Evolutionary conservation across 35 echinoderm and acorn worm genomes (phyloP), one percentile per base, ranked within the genome.

Genomic region (Holothuria glaberrima): DNA sequence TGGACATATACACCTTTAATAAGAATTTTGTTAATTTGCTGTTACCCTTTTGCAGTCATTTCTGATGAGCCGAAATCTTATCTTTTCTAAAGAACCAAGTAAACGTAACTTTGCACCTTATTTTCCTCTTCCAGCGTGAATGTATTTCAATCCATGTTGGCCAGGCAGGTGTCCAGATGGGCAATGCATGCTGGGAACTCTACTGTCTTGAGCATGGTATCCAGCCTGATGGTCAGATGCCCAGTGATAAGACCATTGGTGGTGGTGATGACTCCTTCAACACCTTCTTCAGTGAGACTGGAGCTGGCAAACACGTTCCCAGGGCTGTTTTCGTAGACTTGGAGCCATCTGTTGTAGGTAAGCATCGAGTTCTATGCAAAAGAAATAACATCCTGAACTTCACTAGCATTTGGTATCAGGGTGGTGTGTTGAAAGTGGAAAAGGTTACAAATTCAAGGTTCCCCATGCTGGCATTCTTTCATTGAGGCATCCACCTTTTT

Each of bases 311-410:
- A 46, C 88, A 94, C 52, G 92, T 94, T 17, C 92, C 92, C 10
- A 76, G 92, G 48, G 88, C 88, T 38, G 88, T 94, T 34, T 94
- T 94, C 35, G 79, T 94, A 3, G 92, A 94, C 45, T 80, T 94
- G 76, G 92, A 94, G 88, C 92, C 92, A 34, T 90, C 92, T 36
- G 92, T 94, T 21, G 88, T 94, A 26, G 92, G 92, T 94, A 60
- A 72, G 89, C 16, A 20, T 32, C 41, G 27, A 30, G 26, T 64
- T 20, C 58, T 5, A 22, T 64, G 19, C n/a, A n/a, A n/a, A 41
- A 41, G 36, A 41, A 41, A 41, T 64, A 22, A 64, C 21, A 27
- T 12, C 26, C 26, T 6, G 22, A 28, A 30, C 27, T 30, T 71
- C 27, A 24, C 28, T 33, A 31, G 68, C 17, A 71, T 28, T 17